Base-by-base conservation (phyloP, 2,113 vertebrate genomes). In the Uropsilus gracilis region DNA sequence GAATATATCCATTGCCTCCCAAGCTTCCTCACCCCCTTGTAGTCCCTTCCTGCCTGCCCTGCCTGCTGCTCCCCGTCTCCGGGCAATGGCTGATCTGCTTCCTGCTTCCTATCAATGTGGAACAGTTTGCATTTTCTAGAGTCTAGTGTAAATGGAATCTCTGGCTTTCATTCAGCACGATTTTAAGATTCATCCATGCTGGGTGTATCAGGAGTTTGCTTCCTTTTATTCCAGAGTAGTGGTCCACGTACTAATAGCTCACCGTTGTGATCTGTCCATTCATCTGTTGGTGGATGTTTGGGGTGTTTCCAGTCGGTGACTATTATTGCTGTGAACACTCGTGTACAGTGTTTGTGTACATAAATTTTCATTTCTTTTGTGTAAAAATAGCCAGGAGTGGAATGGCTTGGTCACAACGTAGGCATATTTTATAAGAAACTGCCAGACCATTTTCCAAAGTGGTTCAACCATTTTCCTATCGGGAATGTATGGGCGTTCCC, bases 101-200 rank as follows among this genome's bases (percentile, higher is more conserved):
- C 75, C 63, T 92, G 30, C 48, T 95, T 87, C 75, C 53, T 59
- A 50, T 84, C 81, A 73, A 64, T 80, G 57, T 20, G 46, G 57
- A 81, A 63, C 63, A 86, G 85, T 93, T 86, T 50, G 57, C 22
- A 16, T 81, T 96, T 89, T 83, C 86, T 63, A 69, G 75, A 50
- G 8, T 90, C 71, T 77, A 37, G 37, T 20, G 64, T 71, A 83
- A 91, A 81, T 68, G 75, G 59, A 53, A 88, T 83, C 78, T 72
- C 77, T 73, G 63, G 66, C 50, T 80, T 85, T 92, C 48, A 30
- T 37, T n/a, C 50, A 53, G 28, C 34, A 17, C 8, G 48, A 50
- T 75, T 76, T 32, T 30, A 34, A 85, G 86, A 80, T 55, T 89
- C 72, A 46, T 8, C 64, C 57, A 28, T 5, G 8, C 18, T 46